phyloP scores from a whole-genome alignment of 1,140 invertebrate species.

The Halesus radiatus region DNA sequence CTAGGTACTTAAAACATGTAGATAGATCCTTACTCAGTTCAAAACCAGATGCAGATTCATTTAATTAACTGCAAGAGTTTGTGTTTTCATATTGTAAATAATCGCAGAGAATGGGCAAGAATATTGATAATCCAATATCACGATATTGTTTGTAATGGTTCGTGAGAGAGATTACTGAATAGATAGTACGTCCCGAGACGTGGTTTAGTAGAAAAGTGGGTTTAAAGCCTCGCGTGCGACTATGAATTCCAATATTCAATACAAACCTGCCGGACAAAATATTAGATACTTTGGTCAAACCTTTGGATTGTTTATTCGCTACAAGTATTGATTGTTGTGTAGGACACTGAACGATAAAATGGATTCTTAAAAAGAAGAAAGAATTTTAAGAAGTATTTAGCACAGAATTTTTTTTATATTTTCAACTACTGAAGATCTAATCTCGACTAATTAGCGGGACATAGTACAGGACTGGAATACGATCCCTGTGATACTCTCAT shows the following conservation, averaged over 20 bases:
- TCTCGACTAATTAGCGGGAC: constrained; percentile 21
- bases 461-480: constrained; percentile 3
- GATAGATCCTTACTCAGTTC: background rate
- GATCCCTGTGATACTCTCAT: constrained; percentile 20
- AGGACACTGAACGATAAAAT: background rate
- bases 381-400: background rate
- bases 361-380: background rate
- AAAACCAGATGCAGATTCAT: background rate
- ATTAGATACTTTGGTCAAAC: too few species aligned
- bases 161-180: constrained; percentile 27
- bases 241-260: constrained; percentile 6
- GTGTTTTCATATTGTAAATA: constrained; percentile 24
- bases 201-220: constrained; percentile 11
- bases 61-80: constrained; percentile 13
- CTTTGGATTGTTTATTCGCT: too few species aligned
- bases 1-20: background rate
- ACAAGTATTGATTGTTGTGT: too few species aligned
- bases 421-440: background rate
- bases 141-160: constrained; percentile 37
- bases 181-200: background rate
- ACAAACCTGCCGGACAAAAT: too few species aligned
- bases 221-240: background rate
- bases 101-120: constrained; percentile 16
- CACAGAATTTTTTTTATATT: background rate
- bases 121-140: constrained; percentile 30